Evolutionary conservation across 1,140 invertebrate species (phyloP).

Genomic region (Zophobas morio): DNA sequence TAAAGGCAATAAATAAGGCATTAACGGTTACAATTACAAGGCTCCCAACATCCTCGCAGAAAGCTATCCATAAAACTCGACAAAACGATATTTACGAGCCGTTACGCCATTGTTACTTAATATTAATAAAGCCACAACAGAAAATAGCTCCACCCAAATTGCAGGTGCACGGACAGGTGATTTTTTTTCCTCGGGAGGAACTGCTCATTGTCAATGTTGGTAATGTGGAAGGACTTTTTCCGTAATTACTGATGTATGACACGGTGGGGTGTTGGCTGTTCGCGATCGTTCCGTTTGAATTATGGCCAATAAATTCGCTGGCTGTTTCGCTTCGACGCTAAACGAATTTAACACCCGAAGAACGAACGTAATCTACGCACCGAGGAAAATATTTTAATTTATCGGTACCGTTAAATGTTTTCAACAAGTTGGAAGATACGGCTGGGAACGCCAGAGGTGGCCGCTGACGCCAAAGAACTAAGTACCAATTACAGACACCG

Average conservation of each 20-base stretch:
- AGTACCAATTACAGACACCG: too few relatives aligned
- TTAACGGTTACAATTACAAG: slow-evolving; percentile 30
- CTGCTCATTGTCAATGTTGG: slow-evolving; percentile 28
- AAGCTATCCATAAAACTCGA: slow-evolving; percentile 30
- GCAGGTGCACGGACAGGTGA: slow-evolving; percentile 39
- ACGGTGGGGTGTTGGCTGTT: slow-evolving; percentile 32
- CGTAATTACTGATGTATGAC: slow-evolving; percentile 36
- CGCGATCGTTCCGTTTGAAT: slow-evolving; percentile 21
- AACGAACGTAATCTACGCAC: slow-evolving; percentile 21
- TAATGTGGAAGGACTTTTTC: slow-evolving; percentile 24
- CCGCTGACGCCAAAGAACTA: too few relatives aligned
- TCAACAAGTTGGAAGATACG: background rate
- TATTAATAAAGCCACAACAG: slow-evolving; percentile 30
- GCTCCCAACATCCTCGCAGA: slow-evolving; percentile 37
- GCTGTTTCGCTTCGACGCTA: slow-evolving; percentile 23
- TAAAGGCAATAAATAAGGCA: slow-evolving; percentile 33
- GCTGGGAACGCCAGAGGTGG: too few relatives aligned
- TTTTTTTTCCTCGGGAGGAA: slow-evolving; percentile 20
- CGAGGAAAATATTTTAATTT: slow-evolving; percentile 27
- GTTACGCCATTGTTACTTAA: slow-evolving; percentile 30
- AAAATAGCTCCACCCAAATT: slow-evolving; percentile 29
- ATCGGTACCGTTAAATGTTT: slow-evolving; percentile 2
- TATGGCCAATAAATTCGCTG: slow-evolving; percentile 38
- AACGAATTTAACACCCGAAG: slow-evolving; percentile 26
- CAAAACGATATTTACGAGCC: slow-evolving; percentile 29